These are phyloP conservation scores for Trichacis sp. DNA, from an alignment of 2,888 invertebrate genomes.

Conservation along the genomic window DNA sequence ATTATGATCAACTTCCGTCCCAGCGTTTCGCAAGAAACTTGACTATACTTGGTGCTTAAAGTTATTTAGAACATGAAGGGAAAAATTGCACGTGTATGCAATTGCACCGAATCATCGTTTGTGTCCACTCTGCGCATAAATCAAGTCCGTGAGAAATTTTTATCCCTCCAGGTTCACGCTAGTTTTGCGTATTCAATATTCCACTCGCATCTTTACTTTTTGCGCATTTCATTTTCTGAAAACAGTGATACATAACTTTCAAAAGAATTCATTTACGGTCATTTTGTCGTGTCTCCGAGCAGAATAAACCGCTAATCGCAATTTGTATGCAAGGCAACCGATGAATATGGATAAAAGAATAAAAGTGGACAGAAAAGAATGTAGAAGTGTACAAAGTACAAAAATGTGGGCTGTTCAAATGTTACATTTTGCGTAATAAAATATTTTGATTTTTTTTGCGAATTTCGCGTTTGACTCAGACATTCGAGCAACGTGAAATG, in stretches of 20 bases:
- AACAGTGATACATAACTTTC: not conserved
- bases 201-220: not conserved
- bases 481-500: no score
- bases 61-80: no score
- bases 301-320: slow-evolving; percentile 56
- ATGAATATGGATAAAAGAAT: slow-evolving; percentile 18
- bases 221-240: slow-evolving; percentile 2
- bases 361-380: slow-evolving; percentile 8
- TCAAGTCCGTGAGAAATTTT: no score
- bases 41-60: no score
- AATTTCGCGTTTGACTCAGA: no score
- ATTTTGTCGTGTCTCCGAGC: slow-evolving; percentile 51
- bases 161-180: not conserved
- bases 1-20: no score
- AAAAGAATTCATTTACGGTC: slow-evolving; percentile 29
- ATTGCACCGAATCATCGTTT: no score
- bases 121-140: no score
- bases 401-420: not conserved
- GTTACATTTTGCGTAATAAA: not conserved
- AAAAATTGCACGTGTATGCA: no score
- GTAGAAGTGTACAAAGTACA: not conserved
- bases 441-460: no score
- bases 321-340: slow-evolving; percentile 40
- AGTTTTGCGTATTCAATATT: not conserved
- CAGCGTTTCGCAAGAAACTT: no score